phyloP scores from a whole-genome alignment of 2,888 invertebrate genomes.

The Blomia tropicalis region DNA sequence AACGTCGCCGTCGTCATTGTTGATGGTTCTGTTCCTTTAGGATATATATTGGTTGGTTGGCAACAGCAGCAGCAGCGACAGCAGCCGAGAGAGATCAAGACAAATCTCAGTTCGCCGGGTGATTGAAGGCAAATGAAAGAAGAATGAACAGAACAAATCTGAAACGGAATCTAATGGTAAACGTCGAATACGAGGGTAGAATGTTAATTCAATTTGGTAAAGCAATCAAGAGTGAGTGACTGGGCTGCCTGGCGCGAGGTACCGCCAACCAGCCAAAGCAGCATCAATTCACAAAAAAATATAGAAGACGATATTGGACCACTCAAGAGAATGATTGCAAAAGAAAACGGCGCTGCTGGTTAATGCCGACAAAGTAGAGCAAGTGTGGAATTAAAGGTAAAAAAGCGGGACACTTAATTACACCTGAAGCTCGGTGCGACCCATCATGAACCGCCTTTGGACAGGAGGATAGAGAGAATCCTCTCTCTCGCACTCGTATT shows the following conservation, averaged over 20 bases:
- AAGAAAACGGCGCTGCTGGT: not conserved
- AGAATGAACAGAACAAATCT: not conserved
- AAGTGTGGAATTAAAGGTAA: not conserved
- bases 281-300: constrained; percentile 11
- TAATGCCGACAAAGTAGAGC: not conserved
- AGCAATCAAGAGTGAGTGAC: not conserved
- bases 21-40: not conserved
- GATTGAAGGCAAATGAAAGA: not conserved
- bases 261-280: not conserved
- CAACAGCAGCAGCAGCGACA: no score
- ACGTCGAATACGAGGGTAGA: not conserved
- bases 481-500: no score
- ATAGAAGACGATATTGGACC: no score
- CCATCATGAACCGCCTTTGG: constrained; percentile 11
- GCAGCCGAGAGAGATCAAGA: not conserved
- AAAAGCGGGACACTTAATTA: constrained; percentile 11
- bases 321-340: not conserved
- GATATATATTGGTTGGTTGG: no score
- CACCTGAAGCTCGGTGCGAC: not conserved
- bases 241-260: not conserved
- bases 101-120: no score
- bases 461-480: constrained; percentile 6
- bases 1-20: no score
- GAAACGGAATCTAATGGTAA: not conserved
- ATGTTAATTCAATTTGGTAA: constrained; percentile 5